phyloP scores from a whole-genome alignment of 1,140 invertebrate species.

The Zaprionus camerounensis region DNA sequence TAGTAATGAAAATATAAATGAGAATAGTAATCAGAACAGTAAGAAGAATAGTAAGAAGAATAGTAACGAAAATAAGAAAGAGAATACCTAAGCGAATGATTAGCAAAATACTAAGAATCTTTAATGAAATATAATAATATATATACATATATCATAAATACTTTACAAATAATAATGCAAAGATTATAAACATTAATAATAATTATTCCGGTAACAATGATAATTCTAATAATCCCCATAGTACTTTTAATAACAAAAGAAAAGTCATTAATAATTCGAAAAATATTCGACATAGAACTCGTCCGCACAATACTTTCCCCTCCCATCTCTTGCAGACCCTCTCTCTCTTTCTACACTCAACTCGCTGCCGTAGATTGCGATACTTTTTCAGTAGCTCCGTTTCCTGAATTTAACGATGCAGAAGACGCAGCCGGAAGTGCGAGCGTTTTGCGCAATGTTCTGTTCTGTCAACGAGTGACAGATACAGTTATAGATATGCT shows the following conservation, averaged over 20 bases:
- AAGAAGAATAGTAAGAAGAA: too few relatives aligned
- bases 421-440: constrained; percentile 68
- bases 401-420: constrained; percentile 75
- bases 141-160: constrained; percentile 23
- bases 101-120: neutral
- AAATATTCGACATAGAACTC: neutral
- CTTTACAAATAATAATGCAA: neutral
- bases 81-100: neutral
- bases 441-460: constrained; percentile 61
- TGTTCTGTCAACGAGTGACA: constrained; percentile 60
- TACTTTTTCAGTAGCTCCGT: constrained; percentile 46
- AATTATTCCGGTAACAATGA: neutral
- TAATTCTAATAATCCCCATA: neutral
- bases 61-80: too few relatives aligned
- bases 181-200: neutral
- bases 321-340: neutral
- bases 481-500: constrained; percentile 45
- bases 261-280: neutral
- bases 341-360: neutral
- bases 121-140: constrained; percentile 5
- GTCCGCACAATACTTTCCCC: neutral
- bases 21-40: neutral
- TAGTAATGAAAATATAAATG: constrained; percentile 28
- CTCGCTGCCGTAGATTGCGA: constrained; percentile 14
- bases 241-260: neutral